A percentile compares a stretch with the other conserved stretches of the same genome.
Conservation (phyloP, 2,797 vertebrate species). For the Tadarida brasiliensis region DNA sequence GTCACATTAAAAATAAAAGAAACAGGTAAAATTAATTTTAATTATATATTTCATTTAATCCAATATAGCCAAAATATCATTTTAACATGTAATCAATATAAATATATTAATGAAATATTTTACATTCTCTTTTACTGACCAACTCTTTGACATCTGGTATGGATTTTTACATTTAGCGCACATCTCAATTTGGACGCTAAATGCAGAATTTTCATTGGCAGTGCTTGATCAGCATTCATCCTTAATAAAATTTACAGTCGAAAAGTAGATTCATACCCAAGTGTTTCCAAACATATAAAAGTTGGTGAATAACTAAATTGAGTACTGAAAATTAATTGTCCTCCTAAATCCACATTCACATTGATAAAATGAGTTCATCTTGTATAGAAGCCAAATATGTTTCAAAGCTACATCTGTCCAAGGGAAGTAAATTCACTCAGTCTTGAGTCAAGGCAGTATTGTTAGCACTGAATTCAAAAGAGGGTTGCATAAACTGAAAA, state of each 20-base stretch:
- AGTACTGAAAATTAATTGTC: background rate
- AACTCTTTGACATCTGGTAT: background rate
- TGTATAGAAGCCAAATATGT: background rate
- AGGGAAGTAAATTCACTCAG: conserved; percentile 9
- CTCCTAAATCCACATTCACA: background rate
- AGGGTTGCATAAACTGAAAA: background rate
- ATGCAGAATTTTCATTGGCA: conserved; percentile 12
- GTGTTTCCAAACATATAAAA: conserved; percentile 6
- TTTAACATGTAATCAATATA: background rate
- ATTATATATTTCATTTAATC: background rate
- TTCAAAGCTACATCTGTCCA: conserved; percentile 28
- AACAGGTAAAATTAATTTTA: background rate
- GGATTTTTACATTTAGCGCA: background rate
- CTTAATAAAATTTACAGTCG: conserved; percentile 1
- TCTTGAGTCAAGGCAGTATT: background rate
- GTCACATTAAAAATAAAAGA: background rate
- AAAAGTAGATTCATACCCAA: background rate
- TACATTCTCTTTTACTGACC: background rate
- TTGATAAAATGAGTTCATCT: background rate
- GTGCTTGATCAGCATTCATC: background rate
- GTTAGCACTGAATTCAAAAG: conserved; percentile 35
- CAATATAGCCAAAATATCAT: background rate
- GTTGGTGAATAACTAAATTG: background rate
- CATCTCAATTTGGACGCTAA: background rate
- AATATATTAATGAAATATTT: conserved; percentile 15